Base-by-base conservation (phyloP, 2,888 invertebrate genomes). In the Oxystoma pomonae region DNA sequence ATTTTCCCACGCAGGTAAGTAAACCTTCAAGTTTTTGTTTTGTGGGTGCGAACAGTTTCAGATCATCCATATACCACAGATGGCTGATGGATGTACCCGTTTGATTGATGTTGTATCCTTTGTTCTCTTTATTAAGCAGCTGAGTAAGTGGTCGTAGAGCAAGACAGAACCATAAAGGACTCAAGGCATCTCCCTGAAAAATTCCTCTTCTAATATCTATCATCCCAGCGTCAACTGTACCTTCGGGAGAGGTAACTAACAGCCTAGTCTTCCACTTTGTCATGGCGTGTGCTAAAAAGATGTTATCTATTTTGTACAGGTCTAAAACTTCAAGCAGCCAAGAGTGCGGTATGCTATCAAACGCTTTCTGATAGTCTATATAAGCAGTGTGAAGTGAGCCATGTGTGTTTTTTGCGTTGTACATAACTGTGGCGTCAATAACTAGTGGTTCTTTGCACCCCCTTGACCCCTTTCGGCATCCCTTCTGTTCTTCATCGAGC, bases 401-500 rank as follows among this genome's bases (percentile, higher is more conserved):
- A n/a, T n/a, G n/a, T n/a, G n/a, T n/a, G n/a, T n/a, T n/a, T n/a
- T n/a, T n/a, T n/a, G n/a, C n/a, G n/a, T n/a, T n/a, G n/a, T n/a
- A n/a, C n/a, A n/a, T n/a, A n/a, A n/a, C n/a, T n/a, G n/a, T n/a
- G n/a, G n/a, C n/a, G n/a, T n/a, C n/a, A n/a, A n/a, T n/a, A 12
- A 61, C 1, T 9, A 58, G 35, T 2, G 16, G 58, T 16, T 61
- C 52, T 53, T 17, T 53, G n/a, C 53, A 53, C 7, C n/a, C 19
- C 19, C 51, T 49, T 12, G 61, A 18, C 1, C 53, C 18, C 20
- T 21, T 7, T 9, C 51, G 35, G 22, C 58, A 61, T 16, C 61
- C 61, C 19, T 61, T 61, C 21, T 57, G 61, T 51, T 57, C 56
- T 57, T 57, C 57, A 20, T 18, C 18, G 20, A 57, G 57, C 18